Evolutionary conservation across 2,797 vertebrate species (phyloP).

Genomic region (Mallotus villosus): DNA sequence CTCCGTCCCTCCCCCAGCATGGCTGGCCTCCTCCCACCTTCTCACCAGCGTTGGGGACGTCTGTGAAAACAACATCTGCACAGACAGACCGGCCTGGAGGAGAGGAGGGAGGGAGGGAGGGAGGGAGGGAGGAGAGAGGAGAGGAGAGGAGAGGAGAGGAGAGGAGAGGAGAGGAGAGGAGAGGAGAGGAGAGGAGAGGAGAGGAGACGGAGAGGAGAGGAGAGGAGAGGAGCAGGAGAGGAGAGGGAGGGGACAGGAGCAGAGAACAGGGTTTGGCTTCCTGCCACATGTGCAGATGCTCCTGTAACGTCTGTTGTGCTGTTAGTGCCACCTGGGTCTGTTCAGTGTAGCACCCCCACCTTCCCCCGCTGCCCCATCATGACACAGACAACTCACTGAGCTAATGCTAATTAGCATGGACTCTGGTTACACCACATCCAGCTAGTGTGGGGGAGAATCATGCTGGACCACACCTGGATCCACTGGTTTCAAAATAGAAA

Average conservation of each 20-base stretch:
- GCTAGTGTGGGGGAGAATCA: conserved; percentile 20
- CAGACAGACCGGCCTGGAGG: conserved; percentile 30
- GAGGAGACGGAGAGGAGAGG: no score
- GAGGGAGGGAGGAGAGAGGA: no score
- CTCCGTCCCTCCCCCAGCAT: conserved; percentile 32
- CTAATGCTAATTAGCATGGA: conserved; percentile 61
- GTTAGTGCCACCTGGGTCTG: conserved; percentile 43
- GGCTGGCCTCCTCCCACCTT: conserved; percentile 29
- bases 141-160: no score
- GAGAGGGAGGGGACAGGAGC: background rate
- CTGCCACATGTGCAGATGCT: conserved; percentile 68
- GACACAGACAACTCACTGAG: conserved; percentile 43
- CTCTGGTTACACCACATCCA: conserved; percentile 52
- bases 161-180: no score
- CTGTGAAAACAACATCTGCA: conserved; percentile 49
- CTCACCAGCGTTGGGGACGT: conserved; percentile 23
- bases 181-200: no score
- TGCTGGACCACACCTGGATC: conserved; percentile 23
- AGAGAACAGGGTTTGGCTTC: conserved; percentile 23
- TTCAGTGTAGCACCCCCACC: conserved; percentile 16
- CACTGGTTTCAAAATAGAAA: conserved; percentile 9
- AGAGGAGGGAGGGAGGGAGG: no score
- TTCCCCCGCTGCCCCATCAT: conserved; percentile 27
- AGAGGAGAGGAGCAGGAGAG: no score
- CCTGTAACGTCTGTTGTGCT: conserved; percentile 28